Percentiles rank a stretch among this genome's conserved stretches.
These are phyloP conservation scores for Drosophila crucigera DNA, from an alignment of 2,888 invertebrate genomes.

Conservation along the genomic window DNA sequence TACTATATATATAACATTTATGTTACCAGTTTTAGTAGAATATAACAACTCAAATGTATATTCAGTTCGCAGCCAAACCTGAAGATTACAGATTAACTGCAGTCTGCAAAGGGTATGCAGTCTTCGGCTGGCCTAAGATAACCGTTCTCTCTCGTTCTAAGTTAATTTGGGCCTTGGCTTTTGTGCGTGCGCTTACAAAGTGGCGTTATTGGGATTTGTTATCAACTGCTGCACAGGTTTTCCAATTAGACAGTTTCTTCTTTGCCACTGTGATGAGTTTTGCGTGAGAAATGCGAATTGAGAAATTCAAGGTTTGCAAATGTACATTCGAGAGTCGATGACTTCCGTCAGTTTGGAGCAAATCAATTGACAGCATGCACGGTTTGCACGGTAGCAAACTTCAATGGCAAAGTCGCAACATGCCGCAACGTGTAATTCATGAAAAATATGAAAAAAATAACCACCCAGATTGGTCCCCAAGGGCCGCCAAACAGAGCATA, in stretches of 20 bases:
- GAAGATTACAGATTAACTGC: background rate
- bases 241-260: slow-evolving; percentile 43
- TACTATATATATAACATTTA: no score
- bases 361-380: slow-evolving; percentile 41
- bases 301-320: slow-evolving; percentile 57
- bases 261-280: slow-evolving; percentile 32
- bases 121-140: background rate
- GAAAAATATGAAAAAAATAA: slow-evolving; percentile 75
- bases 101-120: background rate
- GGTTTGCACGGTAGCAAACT: slow-evolving; percentile 14
- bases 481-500: slow-evolving; percentile 52
- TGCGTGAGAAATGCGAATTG: slow-evolving; percentile 42
- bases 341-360: slow-evolving; percentile 61
- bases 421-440: slow-evolving; percentile 66
- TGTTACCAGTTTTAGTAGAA: no score
- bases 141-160: background rate
- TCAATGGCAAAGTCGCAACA: slow-evolving; percentile 47
- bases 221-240: slow-evolving; percentile 36
- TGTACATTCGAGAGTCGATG: slow-evolving; percentile 9
- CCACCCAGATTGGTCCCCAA: slow-evolving; percentile 81
- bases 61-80: no score
- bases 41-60: no score
- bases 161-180: slow-evolving; percentile 43
- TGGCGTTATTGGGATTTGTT: slow-evolving; percentile 63
- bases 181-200: slow-evolving; percentile 63